These are phyloP conservation scores for Xylocopa sonorina DNA, from an alignment of 1,140 invertebrate genomes.

Conservation along the genomic window DNA sequence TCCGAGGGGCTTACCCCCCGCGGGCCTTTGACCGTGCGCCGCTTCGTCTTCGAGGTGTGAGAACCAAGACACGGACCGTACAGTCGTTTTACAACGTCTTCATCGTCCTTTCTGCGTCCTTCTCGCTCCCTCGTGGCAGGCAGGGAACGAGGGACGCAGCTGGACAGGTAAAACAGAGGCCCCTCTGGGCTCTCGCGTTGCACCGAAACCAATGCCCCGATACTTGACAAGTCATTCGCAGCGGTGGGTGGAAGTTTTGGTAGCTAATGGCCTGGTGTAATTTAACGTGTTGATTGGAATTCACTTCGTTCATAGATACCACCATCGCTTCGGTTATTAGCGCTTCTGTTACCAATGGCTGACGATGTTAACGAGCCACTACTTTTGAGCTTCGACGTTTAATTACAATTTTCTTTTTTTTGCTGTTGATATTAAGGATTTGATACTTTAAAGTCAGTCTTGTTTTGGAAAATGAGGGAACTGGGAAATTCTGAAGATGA, in stretches of 20 bases:
- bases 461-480: too few relatives aligned
- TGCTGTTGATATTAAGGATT: too few relatives aligned
- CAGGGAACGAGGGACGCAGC: slow-evolving; percentile 49
- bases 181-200: slow-evolving; percentile 20
- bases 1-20: slow-evolving; percentile 81
- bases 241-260: slow-evolving; percentile 58
- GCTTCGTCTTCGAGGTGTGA: slow-evolving; percentile 80
- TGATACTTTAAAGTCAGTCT: too few relatives aligned
- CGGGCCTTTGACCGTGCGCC: slow-evolving; percentile 81
- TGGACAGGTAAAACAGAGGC: slow-evolving; percentile 60
- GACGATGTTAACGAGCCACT: slow-evolving; percentile 40
- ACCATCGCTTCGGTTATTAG: neutral
- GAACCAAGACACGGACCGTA: slow-evolving; percentile 72
- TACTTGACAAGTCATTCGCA: slow-evolving; percentile 53
- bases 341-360: neutral
- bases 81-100: slow-evolving; percentile 75
- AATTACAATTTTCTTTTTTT: too few relatives aligned
- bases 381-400: too few relatives aligned
- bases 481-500: too few relatives aligned
- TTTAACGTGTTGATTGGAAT: slow-evolving; percentile 50
- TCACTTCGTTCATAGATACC: slow-evolving; percentile 39
- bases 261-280: slow-evolving; percentile 58
- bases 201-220: slow-evolving; percentile 49
- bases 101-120: slow-evolving; percentile 56
- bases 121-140: neutral